These are phyloP conservation scores for Chelidonichthys spinosus DNA, from an alignment of 2,797 vertebrate genomes.

Conservation along the genomic window DNA sequence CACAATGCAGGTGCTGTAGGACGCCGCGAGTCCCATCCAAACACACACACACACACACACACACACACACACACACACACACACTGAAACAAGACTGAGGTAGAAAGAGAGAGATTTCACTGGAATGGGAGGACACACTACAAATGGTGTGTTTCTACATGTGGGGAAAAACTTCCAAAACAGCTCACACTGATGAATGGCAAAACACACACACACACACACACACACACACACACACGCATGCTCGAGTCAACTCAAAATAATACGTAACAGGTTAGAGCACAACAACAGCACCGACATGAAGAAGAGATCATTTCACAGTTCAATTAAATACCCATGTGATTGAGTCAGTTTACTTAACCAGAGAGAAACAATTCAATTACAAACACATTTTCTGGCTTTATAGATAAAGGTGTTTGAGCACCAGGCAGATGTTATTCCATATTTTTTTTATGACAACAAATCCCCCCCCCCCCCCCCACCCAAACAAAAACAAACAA, in stretches of 20 bases:
- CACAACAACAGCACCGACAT: conserved; percentile 28
- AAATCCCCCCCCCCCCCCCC: neutral
- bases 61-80: conserved; percentile 17
- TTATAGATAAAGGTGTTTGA: neutral
- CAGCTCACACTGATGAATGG: conserved; percentile 29
- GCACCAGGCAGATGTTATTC: neutral
- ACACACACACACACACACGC: conserved; percentile 30
- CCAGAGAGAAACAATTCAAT: conserved; percentile 15
- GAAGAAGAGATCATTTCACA: conserved; percentile 35
- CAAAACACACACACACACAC: conserved; percentile 41
- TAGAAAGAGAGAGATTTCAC: conserved; percentile 62
- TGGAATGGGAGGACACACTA: conserved; percentile 59
- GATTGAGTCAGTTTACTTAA: conserved; percentile 1
- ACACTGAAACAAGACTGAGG: conserved; percentile 42
- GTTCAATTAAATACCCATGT: conserved; percentile 30
- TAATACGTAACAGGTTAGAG: conserved; percentile 23
- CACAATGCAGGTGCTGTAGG: conserved; percentile 60
- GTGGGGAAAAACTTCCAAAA: conserved; percentile 16
- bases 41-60: conserved; percentile 12
- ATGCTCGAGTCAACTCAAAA: conserved; percentile 28
- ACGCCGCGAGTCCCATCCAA: conserved; percentile 10
- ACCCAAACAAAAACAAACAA: neutral
- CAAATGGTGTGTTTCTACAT: conserved; percentile 37
- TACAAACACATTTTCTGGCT: conserved; percentile 3
- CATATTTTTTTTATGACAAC: neutral